Evolutionary conservation across 2,113 vertebrate species (phyloP), one percentile per base, ranked within the genome.

Genomic region (Nycticebus coucang): DNA sequence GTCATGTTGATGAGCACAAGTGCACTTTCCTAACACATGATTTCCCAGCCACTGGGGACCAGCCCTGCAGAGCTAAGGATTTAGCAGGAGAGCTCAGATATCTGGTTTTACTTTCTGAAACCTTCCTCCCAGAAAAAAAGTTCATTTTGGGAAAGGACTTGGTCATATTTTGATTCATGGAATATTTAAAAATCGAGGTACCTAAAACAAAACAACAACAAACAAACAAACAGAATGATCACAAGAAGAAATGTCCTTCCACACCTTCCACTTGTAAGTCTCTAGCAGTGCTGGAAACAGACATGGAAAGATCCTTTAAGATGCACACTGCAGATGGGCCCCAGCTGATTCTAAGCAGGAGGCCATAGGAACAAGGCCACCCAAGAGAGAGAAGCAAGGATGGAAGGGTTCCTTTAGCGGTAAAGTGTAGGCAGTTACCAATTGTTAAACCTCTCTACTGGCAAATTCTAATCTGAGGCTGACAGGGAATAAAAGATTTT

Each of bases 121-220:
- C 6, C 21, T 92, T 33, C 66, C 4, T 59, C 69, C 57, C 18
- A 88, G 77, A 33, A 60, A 77, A 75, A 88, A 12, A 93, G 80
- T 80, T 9, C 37, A 33, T 82, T 22, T 94, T 11, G 69, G 60
- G 26, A 92, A 92, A 84, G 6, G 45, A 60, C 35, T 68, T 74
- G 55, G 24, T 78, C 68, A 28, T 80, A 57, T 71, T 84, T 85
- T 89, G 87, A 64, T 45, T 0, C 14, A 11, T 18, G 60, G 2
- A n/a, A 11, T 95, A 21, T 90, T 89, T 92, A 66, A 79, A 79
- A 89, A 60, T 88, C 50, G 90, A 57, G 45, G 59, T 75, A 80
- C 30, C 35, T 24, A n/a, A 87, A 37, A 22, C 22, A 77, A 90
- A 83, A 60, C 55, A 95, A 55, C 15, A 74, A 45, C 9, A 62